Percentiles rank a stretch among this genome's conserved stretches.
Conservation (phyloP, 2,797 vertebrate species). For the Sitta carolinensis region DNA sequence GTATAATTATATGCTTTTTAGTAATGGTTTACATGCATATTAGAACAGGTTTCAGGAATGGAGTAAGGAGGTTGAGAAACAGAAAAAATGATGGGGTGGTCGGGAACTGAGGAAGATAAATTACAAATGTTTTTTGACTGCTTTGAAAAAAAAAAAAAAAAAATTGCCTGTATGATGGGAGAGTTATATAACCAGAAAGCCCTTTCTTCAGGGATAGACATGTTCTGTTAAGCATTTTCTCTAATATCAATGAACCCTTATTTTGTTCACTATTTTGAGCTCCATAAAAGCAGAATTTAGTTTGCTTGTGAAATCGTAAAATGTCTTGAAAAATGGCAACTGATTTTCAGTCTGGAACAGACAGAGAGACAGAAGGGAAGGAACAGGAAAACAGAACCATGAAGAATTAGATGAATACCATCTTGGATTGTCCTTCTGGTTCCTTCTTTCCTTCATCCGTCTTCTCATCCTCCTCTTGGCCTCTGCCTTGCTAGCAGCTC, state of each 20-base stretch:
- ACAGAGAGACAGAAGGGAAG: conserved; percentile 11
- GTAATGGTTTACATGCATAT: conserved; percentile 70
- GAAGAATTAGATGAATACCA: not conserved
- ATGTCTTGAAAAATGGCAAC: not conserved
- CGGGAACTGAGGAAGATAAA: not conserved
- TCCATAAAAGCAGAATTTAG: not conserved
- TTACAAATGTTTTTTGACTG: not conserved
- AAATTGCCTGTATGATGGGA: not conserved
- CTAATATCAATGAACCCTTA: not conserved
- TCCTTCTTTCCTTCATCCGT: not conserved
- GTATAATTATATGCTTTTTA: conserved; percentile 76
- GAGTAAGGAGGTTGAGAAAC: conserved; percentile 9
- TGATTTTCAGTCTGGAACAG: not conserved
- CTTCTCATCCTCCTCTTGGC: not conserved
- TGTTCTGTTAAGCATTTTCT: not conserved
- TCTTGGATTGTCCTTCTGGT: not conserved
- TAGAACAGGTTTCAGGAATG: conserved; percentile 53
- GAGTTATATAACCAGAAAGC: not conserved
- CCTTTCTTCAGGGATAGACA: not conserved
- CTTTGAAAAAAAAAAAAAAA: not conserved
- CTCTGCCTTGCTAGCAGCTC: conserved; percentile 27
- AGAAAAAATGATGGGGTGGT: not conserved
- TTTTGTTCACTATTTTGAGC: not conserved
- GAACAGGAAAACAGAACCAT: not conserved
- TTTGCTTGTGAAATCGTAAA: not conserved